These are phyloP conservation scores for Sebastes cheni DNA, from an alignment of 2,797 vertebrate genomes.

Conservation along the genomic window DNA sequence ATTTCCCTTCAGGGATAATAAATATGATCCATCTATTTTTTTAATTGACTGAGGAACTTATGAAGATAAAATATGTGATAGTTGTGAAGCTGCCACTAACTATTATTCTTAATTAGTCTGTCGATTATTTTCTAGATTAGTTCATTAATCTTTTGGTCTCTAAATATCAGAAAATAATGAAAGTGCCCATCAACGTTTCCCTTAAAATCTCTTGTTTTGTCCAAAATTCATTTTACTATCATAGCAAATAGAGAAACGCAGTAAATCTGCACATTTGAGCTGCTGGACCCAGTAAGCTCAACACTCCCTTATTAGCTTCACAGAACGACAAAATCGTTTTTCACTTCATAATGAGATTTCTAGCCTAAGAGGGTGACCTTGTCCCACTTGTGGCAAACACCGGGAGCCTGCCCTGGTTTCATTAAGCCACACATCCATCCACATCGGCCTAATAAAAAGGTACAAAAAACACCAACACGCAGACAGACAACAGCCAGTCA, in stretches of 20 bases:
- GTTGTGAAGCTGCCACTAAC: not conserved
- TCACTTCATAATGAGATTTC: slow-evolving; percentile 3
- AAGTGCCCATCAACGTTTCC: not conserved
- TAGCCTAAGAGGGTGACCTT: slow-evolving; percentile 33
- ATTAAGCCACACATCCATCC: slow-evolving; percentile 44
- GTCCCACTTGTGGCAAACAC: slow-evolving; percentile 53
- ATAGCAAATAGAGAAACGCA: not conserved
- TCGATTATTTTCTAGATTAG: not conserved
- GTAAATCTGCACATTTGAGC: not conserved
- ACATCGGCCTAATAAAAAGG: slow-evolving; percentile 48
- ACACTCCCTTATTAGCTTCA: not conserved
- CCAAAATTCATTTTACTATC: not conserved
- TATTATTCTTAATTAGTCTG: not conserved
- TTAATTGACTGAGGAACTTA: not conserved
- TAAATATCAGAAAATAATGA: not conserved
- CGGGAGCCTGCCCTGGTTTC: slow-evolving; percentile 47
- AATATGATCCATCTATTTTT: not conserved
- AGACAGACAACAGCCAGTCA: slow-evolving; percentile 31
- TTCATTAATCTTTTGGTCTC: not conserved
- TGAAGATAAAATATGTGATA: not conserved
- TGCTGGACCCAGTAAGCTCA: not conserved
- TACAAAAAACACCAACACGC: slow-evolving; percentile 19
- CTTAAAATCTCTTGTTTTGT: not conserved
- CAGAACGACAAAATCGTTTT: not conserved
- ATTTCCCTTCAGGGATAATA: not conserved